Evolutionary conservation across 2,888 invertebrate species (phyloP).

Genomic region (Petrophora chlorosata): DNA sequence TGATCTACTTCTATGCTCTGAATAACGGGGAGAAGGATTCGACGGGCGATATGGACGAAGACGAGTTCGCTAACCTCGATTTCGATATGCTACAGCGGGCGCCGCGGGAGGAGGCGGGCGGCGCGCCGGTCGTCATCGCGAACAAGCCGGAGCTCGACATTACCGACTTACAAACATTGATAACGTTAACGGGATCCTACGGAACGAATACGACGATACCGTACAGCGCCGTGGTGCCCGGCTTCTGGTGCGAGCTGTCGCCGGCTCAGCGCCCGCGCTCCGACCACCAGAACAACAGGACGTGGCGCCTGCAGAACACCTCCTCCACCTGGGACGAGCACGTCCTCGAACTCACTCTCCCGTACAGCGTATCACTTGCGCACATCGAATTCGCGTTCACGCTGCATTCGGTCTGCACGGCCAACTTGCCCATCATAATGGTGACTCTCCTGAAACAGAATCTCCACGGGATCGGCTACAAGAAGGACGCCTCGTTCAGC

Average conservation of each 20-base stretch:
- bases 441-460: conserved; percentile 86
- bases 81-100: conserved; percentile 73
- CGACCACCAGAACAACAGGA: conserved; percentile 94
- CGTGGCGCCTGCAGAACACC: conserved; percentile 95
- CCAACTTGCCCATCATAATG: conserved; percentile 91
- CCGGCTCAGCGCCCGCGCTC: conserved; percentile 95
- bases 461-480: conserved; percentile 82
- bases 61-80: conserved; percentile 81
- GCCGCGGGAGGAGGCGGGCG: conserved; percentile 64
- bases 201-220: conserved; percentile 79
- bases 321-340: conserved; percentile 97
- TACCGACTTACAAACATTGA: conserved; percentile 86
- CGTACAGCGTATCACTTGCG: conserved; percentile 90
- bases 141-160: conserved; percentile 83
- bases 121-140: conserved; percentile 77
- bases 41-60: conserved; percentile 88
- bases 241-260: conserved; percentile 96
- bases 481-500: conserved; percentile 75
- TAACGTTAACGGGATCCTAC: conserved; percentile 90
- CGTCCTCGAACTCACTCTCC: conserved; percentile 93
- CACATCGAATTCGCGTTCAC: conserved; percentile 95
- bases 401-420: conserved; percentile 89
- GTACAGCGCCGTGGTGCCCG: conserved; percentile 94
- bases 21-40: conserved; percentile 89
- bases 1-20: conserved; percentile 91